Evolutionary conservation across 1,140 invertebrate species (phyloP).

Genomic region (Mizuhopecten yessoensis): DNA sequence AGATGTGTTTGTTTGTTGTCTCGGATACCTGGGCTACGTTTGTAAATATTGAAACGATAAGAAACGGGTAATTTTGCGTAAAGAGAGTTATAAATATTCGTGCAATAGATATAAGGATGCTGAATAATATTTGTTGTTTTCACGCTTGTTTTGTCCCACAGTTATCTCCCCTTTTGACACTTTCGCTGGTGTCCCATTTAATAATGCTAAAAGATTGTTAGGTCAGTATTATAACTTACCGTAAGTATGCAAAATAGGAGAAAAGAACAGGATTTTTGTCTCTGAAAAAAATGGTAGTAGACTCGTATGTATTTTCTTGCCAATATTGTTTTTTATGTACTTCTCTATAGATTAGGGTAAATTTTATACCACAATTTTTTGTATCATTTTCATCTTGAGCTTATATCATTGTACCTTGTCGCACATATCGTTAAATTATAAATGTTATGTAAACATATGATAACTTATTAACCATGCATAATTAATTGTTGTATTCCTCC

Average conservation of each 20-base stretch:
- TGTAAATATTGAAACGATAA: not conserved
- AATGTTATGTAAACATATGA: not conserved
- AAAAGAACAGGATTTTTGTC: not conserved
- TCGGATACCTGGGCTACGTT: not conserved
- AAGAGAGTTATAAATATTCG: not conserved
- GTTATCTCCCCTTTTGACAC: not conserved
- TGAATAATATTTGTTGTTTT: not conserved
- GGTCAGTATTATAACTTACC: too few species aligned
- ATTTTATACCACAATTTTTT: too few species aligned
- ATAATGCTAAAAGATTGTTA: too few species aligned
- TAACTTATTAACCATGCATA: too few species aligned
- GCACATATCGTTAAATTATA: too few species aligned
- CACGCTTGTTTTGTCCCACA: too few species aligned
- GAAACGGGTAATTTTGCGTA: conserved; percentile 14
- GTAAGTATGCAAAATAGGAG: too few species aligned
- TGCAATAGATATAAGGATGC: not conserved
- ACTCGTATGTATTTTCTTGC: not conserved
- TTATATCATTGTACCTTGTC: too few species aligned
- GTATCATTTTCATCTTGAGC: too few species aligned
- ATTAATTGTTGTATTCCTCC: too few species aligned
- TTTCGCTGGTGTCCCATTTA: not conserved
- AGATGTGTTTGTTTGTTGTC: not conserved
- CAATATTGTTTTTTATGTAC: not conserved
- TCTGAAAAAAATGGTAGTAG: not conserved
- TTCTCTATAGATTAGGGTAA: too few species aligned